Conservation (phyloP, 2,888 invertebrate species). For the Drosophila formosana region DNA sequence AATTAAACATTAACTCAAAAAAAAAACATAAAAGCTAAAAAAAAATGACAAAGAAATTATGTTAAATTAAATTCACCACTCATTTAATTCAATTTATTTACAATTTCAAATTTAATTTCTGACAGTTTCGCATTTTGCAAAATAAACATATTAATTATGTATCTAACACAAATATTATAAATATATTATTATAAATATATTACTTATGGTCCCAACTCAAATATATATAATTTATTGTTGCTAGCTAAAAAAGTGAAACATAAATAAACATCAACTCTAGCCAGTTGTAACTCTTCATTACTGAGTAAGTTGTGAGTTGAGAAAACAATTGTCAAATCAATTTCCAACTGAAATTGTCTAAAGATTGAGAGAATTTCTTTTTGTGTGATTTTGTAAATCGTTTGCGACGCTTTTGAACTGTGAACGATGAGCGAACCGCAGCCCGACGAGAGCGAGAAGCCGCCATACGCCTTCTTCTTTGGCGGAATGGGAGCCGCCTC, state of each 20-base stretch:
- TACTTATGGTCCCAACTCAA: too few relatives aligned
- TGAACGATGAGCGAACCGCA: conserved; percentile 21
- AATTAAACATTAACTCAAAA: too few relatives aligned
- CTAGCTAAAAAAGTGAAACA: neutral
- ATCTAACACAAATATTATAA: too few relatives aligned
- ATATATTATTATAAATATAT: too few relatives aligned
- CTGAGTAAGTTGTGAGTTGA: neutral
- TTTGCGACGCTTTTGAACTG: neutral
- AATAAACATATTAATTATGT: too few relatives aligned
- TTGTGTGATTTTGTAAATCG: neutral
- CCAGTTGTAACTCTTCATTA: neutral
- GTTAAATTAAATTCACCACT: too few relatives aligned
- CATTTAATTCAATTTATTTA: too few relatives aligned
- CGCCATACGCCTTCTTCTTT: conserved; percentile 66
- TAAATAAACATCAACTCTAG: neutral
- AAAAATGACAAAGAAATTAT: too few relatives aligned
- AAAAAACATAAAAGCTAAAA: too few relatives aligned
- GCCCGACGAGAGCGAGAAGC: conserved; percentile 46
- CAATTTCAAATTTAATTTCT: too few relatives aligned
- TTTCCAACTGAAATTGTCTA: neutral
- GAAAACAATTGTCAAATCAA: neutral
- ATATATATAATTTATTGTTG: too few relatives aligned
- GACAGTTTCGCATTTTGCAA: too few relatives aligned
- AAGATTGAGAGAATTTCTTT: neutral
- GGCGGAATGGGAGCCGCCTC: conserved; percentile 95